Base-by-base conservation (phyloP, 2,888 invertebrate genomes). In the Clusia tigrina region DNA sequence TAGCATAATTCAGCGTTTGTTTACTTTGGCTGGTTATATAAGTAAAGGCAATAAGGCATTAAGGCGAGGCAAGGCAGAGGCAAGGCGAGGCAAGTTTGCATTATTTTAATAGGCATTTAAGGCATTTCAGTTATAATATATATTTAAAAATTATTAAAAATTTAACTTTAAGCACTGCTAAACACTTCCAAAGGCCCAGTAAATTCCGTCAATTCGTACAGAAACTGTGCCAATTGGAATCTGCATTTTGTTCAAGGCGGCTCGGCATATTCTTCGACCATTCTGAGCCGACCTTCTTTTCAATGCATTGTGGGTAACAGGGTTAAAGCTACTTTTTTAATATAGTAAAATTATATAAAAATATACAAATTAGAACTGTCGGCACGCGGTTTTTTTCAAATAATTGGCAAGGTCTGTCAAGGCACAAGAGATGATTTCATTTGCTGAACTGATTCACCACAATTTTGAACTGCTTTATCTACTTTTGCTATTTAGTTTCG, bases 181-280 rank as follows among this genome's bases (percentile, higher is more conserved):
- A 72, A 69, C 79, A 81, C 81, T 77, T 78, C 62, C 76, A 81
- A 69, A 55, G 64, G 69, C 73, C 66, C 66, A 69, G 62, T 67
- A 67, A 72, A 75, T 76, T 77, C 81, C 74, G 81, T 81, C 81
- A 81, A 76, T 72, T 81, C 81, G 81, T 81, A 82, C 81, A 77
- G 75, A 74, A 76, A 64, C 74, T 67, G 72, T 67, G 71, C 64
- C 74, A 62, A 65, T 71, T 81, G 71, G 74, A 82, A 76, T 70
- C 66, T 79, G 81, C 82, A 82, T 81, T 78, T 79, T 24, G 71
- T 74, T 63, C 48, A 23, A 22, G 59, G 67, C 17, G 20, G n/a
- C 51, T 48, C 12, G 10, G 2, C 10, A 12, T 25, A 15, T 42
- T 42, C 42, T n/a, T 9, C 32, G 12, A 32, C 32, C 12, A 42